phyloP scores from a whole-genome alignment of 2,888 invertebrate species.

The Gandaritis pyraliata region DNA sequence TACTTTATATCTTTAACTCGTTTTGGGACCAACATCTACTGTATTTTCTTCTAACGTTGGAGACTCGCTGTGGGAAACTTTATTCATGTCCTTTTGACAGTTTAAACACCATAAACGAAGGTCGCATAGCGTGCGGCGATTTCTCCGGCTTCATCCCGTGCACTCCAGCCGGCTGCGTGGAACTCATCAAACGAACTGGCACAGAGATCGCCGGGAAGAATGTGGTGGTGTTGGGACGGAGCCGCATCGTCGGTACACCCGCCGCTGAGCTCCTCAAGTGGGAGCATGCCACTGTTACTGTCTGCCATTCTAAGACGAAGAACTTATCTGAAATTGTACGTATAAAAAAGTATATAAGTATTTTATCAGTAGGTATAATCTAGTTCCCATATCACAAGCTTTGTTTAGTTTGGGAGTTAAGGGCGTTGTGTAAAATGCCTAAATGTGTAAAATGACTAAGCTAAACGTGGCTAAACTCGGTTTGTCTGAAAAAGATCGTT shows the following conservation, averaged over 20 bases:
- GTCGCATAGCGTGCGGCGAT: slow-evolving; percentile 95
- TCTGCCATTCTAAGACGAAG: slow-evolving; percentile 97
- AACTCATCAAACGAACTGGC: slow-evolving; percentile 93
- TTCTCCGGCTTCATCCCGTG: slow-evolving; percentile 96
- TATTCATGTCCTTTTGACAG: slow-evolving; percentile 66
- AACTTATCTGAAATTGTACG: slow-evolving; percentile 90
- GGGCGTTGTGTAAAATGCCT: too few relatives aligned
- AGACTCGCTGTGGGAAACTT: too few relatives aligned
- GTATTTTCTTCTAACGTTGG: too few relatives aligned
- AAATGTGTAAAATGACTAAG: too few relatives aligned
- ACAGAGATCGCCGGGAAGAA: slow-evolving; percentile 90
- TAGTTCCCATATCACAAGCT: too few relatives aligned
- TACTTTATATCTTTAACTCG: too few relatives aligned
- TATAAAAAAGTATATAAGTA: too few relatives aligned
- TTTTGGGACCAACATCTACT: too few relatives aligned
- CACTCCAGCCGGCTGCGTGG: slow-evolving; percentile 97
- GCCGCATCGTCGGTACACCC: slow-evolving; percentile 99
- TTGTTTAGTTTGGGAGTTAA: too few relatives aligned
- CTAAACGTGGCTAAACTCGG: too few relatives aligned
- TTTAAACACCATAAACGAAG: slow-evolving; percentile 96
- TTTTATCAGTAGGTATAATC: too few relatives aligned
- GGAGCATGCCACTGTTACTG: slow-evolving; percentile 98
- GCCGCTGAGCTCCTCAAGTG: slow-evolving; percentile 97
- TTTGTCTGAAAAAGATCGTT: too few relatives aligned
- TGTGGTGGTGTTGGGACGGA: slow-evolving; percentile 97